These are phyloP conservation scores for Hylaeus anthracinus DNA, from an alignment of 1,140 invertebrate genomes.

Conservation along the genomic window DNA sequence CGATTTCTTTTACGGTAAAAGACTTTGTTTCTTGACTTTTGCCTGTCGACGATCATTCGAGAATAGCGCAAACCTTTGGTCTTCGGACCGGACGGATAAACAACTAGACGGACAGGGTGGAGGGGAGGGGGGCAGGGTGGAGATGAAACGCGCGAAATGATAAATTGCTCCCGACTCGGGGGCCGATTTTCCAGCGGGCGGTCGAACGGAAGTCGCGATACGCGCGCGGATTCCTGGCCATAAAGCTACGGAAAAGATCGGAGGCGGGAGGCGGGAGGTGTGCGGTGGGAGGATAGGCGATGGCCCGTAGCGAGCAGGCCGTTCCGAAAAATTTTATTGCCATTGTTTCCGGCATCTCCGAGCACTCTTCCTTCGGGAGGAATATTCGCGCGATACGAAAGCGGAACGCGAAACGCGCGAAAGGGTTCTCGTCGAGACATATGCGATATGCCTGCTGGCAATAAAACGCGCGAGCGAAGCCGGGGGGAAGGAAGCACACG, in stretches of 20 bases:
- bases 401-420: slow-evolving; percentile 6
- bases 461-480: slow-evolving; percentile 19
- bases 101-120: too few species aligned
- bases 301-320: not conserved
- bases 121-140: too few species aligned
- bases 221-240: slow-evolving; percentile 5
- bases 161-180: not conserved
- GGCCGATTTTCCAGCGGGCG: not conserved
- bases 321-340: slow-evolving; percentile 43
- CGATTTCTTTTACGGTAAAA: too few species aligned
- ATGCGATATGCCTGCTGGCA: slow-evolving; percentile 22
- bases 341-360: slow-evolving; percentile 44
- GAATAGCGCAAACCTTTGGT: too few species aligned
- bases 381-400: slow-evolving; percentile 37
- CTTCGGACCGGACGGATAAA: too few species aligned
- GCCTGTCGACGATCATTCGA: too few species aligned
- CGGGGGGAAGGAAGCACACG: not conserved
- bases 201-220: slow-evolving; percentile 19
- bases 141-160: too few species aligned
- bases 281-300: not conserved
- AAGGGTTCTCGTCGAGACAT: slow-evolving; percentile 24
- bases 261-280: too few species aligned
- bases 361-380: slow-evolving; percentile 11
- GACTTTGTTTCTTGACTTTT: too few species aligned
- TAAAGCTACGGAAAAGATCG: slow-evolving; percentile 4